Conservation (phyloP, 2,113 vertebrate species). For the Nymphicus hollandicus region DNA sequence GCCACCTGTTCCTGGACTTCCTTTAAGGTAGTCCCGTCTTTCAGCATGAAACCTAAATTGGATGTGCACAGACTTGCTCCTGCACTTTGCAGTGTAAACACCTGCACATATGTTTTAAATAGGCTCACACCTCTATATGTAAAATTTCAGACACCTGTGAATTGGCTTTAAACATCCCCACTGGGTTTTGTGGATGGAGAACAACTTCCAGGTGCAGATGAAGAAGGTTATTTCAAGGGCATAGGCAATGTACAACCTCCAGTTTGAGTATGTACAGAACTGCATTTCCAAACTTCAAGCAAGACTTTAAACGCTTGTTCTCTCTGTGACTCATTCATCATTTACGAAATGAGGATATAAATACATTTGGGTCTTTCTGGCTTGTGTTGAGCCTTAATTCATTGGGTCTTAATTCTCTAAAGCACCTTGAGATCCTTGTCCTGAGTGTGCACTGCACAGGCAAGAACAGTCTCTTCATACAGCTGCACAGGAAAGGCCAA, state of each 20-base stretch:
- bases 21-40: constrained; percentile 37
- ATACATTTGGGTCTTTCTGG: neutral
- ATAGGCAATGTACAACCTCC: neutral
- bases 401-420: neutral
- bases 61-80: constrained; percentile 15
- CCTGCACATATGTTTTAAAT: constrained; percentile 62
- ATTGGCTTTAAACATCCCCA: constrained; percentile 34
- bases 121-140: constrained; percentile 56
- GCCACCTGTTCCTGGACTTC: constrained; percentile 46
- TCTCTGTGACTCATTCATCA: neutral
- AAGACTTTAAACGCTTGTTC: neutral
- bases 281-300: neutral
- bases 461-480: neutral
- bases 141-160: constrained; percentile 64
- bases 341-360: neutral
- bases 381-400: neutral
- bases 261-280: neutral
- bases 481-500: neutral
- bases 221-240: constrained; percentile 54
- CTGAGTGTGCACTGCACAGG: neutral
- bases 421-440: neutral
- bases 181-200: constrained; percentile 51
- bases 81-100: constrained; percentile 41
- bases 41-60: constrained; percentile 33
- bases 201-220: constrained; percentile 49